phyloP scores from a whole-genome alignment of 2,888 invertebrate species.

The Aproaerema taeniolella region DNA sequence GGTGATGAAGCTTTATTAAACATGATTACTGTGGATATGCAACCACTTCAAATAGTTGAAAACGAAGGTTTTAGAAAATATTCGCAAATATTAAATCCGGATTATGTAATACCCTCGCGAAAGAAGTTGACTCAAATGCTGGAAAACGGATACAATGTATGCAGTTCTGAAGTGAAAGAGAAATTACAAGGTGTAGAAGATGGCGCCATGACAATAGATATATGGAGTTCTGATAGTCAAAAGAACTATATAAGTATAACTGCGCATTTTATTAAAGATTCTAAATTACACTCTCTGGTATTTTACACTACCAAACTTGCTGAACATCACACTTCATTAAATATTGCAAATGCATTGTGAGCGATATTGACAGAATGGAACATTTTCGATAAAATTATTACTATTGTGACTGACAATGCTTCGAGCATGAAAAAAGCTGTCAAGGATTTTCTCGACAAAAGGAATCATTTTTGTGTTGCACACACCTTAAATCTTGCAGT shows the following conservation, averaged over 20 bases:
- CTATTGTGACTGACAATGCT: no score
- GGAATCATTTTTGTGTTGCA: no score
- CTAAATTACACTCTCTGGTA: no score
- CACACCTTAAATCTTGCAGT: no score
- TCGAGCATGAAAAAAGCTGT: no score
- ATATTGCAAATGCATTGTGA: no score
- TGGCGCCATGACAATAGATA: not conserved
- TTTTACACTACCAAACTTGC: no score
- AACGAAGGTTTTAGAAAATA: conserved; percentile 1
- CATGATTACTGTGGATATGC: not conserved
- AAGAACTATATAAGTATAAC: not conserved
- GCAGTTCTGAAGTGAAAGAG: no score
- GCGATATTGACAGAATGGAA: no score
- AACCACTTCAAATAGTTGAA: conserved; percentile 1
- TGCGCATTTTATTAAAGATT: conserved; percentile 9
- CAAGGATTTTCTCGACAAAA: no score
- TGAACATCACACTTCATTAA: no score
- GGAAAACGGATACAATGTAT: not conserved
- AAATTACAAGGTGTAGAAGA: not conserved
- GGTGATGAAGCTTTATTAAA: not conserved
- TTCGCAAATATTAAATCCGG: not conserved
- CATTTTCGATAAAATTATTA: no score
- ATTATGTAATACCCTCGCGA: not conserved
- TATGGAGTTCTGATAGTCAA: not conserved
- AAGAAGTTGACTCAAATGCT: not conserved